Evolutionary conservation across 2,888 invertebrate genomes (phyloP), one percentile per base, ranked within the genome.

Genomic region (Agonopterix subpropinquella): DNA sequence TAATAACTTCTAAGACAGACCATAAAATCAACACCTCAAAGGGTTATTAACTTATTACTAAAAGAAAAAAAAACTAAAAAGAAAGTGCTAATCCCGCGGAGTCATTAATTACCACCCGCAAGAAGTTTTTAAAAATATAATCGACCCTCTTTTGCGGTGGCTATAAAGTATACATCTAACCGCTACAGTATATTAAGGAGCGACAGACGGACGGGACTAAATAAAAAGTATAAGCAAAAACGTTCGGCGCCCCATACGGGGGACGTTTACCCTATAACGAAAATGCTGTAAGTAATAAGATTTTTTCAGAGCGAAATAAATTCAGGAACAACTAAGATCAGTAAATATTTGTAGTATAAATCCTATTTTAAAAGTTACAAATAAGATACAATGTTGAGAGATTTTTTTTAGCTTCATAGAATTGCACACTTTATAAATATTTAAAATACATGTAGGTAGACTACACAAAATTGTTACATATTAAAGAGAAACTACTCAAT

Each of bases 61-160:
- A 50, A 51, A 54, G 61, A 57, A 56, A 55, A 60, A 56, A 56
- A 58, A 63, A 69, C 67, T 70, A 42, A 28, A 11, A 66, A 68
- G 67, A 70, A 72, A 69, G 76, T 71, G 78, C 70, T 77, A 77
- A 79, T 77, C 72, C 72, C 49, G 53, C 55, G 48, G 57, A 61
- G 62, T 59, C 65, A 71, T 73, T 67, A 69, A 77, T 75, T 73
- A 62, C 57, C 58, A 65, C 64, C 55, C 55, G 59, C 52, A 61
- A 65, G 65, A 64, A 64, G 63, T 58, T 57, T 55, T 63, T 61
- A 65, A 69, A 70, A 67, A 67, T 61, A 11, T 13, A 62, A 62
- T 68, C 63, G 61, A 57, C 71, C 69, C 67, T 62, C 56, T 57
- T 28, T 47, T 53, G 65, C 55, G 64, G 66, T 54, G 56, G 53